These are phyloP conservation scores for Hoplodrina ambigua DNA, from an alignment of 2,888 invertebrate species.

Conservation along the genomic window DNA sequence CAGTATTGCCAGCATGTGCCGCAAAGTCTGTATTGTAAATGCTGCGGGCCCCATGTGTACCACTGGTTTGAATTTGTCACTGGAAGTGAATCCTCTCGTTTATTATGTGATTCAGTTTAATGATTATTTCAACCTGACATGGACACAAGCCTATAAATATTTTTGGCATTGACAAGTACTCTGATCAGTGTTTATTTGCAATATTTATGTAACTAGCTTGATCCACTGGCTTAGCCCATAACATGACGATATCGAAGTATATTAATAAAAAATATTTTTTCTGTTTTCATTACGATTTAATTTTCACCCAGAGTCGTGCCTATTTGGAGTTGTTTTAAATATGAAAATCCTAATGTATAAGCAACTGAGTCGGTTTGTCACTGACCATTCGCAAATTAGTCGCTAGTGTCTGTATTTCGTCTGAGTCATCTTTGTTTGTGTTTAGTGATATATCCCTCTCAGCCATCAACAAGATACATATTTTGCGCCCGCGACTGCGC, in stretches of 20 bases:
- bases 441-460: slow-evolving; percentile 26
- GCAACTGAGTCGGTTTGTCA: slow-evolving; percentile 44
- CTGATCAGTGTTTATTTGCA: neutral
- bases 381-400: slow-evolving; percentile 51
- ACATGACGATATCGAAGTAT: neutral
- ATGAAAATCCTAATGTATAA: slow-evolving; percentile 24
- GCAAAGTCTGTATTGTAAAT: slow-evolving; percentile 98
- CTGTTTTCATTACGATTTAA: too few relatives aligned
- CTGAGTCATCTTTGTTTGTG: slow-evolving; percentile 43
- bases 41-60: slow-evolving; percentile 99
- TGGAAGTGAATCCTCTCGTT: slow-evolving; percentile 72
- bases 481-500: slow-evolving; percentile 20
- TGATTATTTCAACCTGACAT: neutral
- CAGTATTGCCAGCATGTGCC: slow-evolving; percentile 98
- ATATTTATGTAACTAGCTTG: neutral
- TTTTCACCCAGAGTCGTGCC: neutral
- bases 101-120: neutral
- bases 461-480: slow-evolving; percentile 28
- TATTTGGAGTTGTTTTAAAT: neutral
- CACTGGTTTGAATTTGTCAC: slow-evolving; percentile 95
- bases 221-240: too few relatives aligned
- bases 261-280: too few relatives aligned
- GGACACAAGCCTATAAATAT: slow-evolving; percentile 7
- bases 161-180: neutral
- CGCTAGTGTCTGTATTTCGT: slow-evolving; percentile 43